These are phyloP conservation scores for Drosophila fulvimacula DNA, from an alignment of 2,888 invertebrate species.

Conservation along the genomic window DNA sequence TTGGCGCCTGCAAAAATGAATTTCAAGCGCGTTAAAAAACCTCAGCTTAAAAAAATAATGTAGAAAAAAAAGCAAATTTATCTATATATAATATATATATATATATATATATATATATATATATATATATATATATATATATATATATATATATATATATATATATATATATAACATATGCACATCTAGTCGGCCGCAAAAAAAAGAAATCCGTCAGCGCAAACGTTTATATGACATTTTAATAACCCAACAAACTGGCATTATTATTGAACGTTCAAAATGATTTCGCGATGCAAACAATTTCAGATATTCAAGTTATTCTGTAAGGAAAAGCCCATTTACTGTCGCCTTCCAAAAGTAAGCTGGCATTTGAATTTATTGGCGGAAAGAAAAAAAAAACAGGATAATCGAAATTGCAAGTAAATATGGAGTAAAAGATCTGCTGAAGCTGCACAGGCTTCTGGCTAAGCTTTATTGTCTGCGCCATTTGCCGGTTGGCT, in stretches of 20 bases:
- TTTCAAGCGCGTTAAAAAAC: conserved; percentile 25
- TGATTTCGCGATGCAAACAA: conserved; percentile 56
- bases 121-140: background rate
- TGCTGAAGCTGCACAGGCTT: conserved; percentile 26
- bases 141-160: background rate
- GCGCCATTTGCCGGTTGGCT: conserved; percentile 59
- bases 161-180: conserved; percentile 13
- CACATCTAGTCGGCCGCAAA: conserved; percentile 5
- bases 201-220: conserved; percentile 59
- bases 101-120: background rate
- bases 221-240: conserved; percentile 74
- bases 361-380: conserved; percentile 68
- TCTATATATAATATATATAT: background rate
- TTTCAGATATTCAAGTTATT: conserved; percentile 23
- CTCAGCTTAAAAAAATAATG: conserved; percentile 1
- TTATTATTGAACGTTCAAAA: conserved; percentile 70
- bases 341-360: conserved; percentile 59
- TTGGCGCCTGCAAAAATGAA: conserved; percentile 64
- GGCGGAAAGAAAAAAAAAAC: conserved; percentile 22
- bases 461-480: conserved; percentile 70
- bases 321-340: conserved; percentile 59
- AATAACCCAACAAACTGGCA: conserved; percentile 71
- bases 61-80: background rate
- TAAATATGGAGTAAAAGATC: conserved; percentile 7
- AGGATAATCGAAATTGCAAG: conserved; percentile 9